Conservation (phyloP, 2,113 vertebrate genomes). For the Crotalus helleri region DNA sequence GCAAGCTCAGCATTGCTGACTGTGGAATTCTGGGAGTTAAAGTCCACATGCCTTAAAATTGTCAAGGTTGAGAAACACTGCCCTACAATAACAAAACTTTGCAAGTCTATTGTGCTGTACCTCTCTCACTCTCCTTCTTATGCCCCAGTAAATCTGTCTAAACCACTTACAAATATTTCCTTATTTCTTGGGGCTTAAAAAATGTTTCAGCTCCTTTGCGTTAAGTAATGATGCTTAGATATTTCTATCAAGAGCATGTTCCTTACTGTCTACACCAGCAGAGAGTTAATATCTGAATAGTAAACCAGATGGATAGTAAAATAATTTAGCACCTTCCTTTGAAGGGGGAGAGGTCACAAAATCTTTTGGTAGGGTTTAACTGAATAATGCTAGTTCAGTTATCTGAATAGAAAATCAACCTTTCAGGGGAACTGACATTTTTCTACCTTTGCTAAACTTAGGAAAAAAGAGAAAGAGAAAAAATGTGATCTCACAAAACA, state of each 20-base stretch:
- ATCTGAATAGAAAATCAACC: not conserved
- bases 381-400: not conserved
- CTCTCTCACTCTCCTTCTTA: not conserved
- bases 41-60: too few relatives aligned
- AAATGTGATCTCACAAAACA: not conserved
- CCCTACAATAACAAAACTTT: not conserved
- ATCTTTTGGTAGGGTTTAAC: not conserved
- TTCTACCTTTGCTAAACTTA: not conserved
- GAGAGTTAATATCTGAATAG: not conserved
- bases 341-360: not conserved
- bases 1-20: too few relatives aligned
- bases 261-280: not conserved
- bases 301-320: not conserved
- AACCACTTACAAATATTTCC: not conserved
- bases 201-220: not conserved
- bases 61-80: too few relatives aligned
- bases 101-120: not conserved
- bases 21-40: too few relatives aligned
- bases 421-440: not conserved
- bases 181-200: not conserved
- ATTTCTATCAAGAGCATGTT: not conserved
- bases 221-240: not conserved
- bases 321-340: not conserved
- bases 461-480: not conserved
- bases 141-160: not conserved